These are phyloP conservation scores for Vanessa atalanta DNA, from an alignment of 1,140 invertebrate genomes.

Conservation along the genomic window DNA sequence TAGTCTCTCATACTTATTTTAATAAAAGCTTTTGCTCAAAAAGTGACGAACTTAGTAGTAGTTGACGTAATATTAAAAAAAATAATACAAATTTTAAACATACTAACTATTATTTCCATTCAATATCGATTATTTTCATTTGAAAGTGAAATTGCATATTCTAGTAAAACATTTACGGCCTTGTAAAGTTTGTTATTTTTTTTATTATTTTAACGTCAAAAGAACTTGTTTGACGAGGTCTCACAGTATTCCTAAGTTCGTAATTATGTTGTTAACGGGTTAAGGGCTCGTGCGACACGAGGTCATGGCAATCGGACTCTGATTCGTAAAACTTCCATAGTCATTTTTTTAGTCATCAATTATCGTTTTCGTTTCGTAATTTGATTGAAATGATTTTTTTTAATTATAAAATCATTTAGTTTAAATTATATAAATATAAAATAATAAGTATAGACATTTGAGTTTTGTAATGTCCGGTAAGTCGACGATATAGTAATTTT, in stretches of 20 bases:
- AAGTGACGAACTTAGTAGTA: no score
- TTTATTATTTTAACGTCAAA: neutral
- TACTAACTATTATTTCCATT: no score
- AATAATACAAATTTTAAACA: no score
- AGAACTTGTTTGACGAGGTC: neutral
- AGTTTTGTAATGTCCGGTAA: no score
- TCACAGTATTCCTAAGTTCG: neutral
- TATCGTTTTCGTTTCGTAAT: neutral
- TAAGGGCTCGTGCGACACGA: conserved; percentile 27
- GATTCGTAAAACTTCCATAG: conserved; percentile 20
- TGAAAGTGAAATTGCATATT: no score
- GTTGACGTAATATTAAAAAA: no score
- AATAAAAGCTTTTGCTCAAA: no score
- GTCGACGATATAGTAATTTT: no score
- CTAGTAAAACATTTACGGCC: no score
- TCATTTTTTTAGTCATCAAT: conserved; percentile 4
- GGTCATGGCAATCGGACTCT: conserved; percentile 26
- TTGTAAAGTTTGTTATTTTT: no score
- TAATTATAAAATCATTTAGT: neutral
- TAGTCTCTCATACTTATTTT: no score
- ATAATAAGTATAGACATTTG: neutral
- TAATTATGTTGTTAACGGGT: conserved; percentile 17
- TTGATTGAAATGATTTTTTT: neutral
- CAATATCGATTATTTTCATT: no score
- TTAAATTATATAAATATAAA: neutral